Percentiles rank a stretch among this genome's conserved stretches.
Conservation (phyloP, 2,113 vertebrate species). For the Mesitornis unicolor region DNA sequence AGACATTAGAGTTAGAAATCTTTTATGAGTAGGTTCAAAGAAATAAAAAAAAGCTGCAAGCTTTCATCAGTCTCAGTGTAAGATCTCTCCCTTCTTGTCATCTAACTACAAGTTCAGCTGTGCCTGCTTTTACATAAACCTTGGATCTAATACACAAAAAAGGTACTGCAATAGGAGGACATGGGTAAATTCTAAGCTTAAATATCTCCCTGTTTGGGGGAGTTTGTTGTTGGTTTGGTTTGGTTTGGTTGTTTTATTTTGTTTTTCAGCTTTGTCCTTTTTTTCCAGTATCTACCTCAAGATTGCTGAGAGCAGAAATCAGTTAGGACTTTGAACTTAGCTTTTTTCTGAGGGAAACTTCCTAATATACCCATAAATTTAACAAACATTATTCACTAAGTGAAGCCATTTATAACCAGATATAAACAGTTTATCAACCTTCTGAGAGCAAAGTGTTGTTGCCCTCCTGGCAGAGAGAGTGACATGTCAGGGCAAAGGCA, state of each 20-base stretch:
- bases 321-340: background rate
- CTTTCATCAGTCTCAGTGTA: background rate
- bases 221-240: too few relatives aligned
- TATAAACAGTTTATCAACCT: background rate
- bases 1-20: background rate
- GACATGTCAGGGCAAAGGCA: background rate
- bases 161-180: fast-evolving
- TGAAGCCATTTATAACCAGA: background rate
- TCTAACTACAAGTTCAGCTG: background rate
- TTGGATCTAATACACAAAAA: background rate
- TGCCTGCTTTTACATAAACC: background rate
- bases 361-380: background rate
- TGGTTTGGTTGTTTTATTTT: background rate
- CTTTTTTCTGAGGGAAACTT: background rate
- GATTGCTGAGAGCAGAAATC: background rate
- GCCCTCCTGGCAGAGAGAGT: background rate
- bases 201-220: background rate
- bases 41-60: background rate
- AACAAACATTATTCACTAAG: background rate
- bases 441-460: background rate
- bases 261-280: background rate
- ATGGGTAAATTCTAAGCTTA: background rate
- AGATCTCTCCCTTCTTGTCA: background rate
- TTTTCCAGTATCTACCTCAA: background rate
- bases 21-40: background rate